Evolutionary conservation across 2,797 vertebrate species (phyloP).

Genomic region (Xiphophorus birchmanni): DNA sequence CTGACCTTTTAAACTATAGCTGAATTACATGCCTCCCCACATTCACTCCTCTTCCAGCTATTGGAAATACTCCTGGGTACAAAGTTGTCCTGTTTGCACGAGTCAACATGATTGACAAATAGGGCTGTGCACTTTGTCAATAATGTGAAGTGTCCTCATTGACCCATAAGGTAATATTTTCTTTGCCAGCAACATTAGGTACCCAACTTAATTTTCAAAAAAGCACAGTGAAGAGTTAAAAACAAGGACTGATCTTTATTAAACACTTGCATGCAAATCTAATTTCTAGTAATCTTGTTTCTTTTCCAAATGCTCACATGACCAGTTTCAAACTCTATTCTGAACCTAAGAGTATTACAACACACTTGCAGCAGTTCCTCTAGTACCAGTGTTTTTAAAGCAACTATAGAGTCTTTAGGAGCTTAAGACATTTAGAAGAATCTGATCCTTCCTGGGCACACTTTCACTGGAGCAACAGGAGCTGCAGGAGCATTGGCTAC

Average conservation of each 20-base stretch:
- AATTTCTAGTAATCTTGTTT: background rate
- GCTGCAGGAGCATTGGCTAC: background rate
- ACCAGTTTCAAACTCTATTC: constrained; percentile 6
- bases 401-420: constrained; percentile 30
- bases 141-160: background rate
- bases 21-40: background rate
- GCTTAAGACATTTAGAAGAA: constrained; percentile 63
- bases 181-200: background rate
- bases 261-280: constrained; percentile 23
- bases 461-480: constrained; percentile 9
- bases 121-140: constrained; percentile 5
- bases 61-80: background rate
- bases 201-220: background rate
- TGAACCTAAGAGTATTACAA: constrained; percentile 5
- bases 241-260: constrained; percentile 43
- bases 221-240: background rate
- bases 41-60: background rate
- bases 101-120: background rate
- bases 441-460: constrained; percentile 76
- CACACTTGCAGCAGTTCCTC: constrained; percentile 12
- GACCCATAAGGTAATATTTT: background rate
- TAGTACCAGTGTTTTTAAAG: constrained; percentile 17
- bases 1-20: background rate
- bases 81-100: background rate
- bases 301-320: background rate